Base-by-base conservation (phyloP, 1,140 invertebrate species). In the Alviniconcha marisindica region DNA sequence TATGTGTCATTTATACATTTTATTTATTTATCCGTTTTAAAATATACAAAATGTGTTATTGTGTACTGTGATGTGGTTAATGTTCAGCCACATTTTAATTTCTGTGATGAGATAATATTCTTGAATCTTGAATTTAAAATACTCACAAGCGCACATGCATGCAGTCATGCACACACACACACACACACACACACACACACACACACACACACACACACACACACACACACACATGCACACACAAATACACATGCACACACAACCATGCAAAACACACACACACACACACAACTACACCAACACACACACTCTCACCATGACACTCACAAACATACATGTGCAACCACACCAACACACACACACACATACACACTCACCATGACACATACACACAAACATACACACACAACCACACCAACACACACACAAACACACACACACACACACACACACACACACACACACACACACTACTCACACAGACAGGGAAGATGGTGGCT, bases 401-500 rank as follows among this genome's bases (percentile, higher is more conserved):
- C 21, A 60, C 12, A 60, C 54, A 18, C 21, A 18, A 60, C 54
- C 54, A 60, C 21, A 24, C 21, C 5, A 18, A 60, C 12, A 60
- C 21, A 5, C 21, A 60, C 2, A 2, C 28, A n/a, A n/a, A 21
- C 21, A 18, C 54, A 18, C 21, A 60, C 7, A n/a, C 7, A 0
- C 56, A 24, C 14, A 7, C 21, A 51, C 7, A 60, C 21, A n/a
- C 28, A 5, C 21, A 60, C 21, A n/a, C 28, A 14, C 14, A 5
- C 21, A 0, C 21, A 0, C 21, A 24, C 7, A n/a, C 7, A 33
- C 40, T n/a, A 84, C 93, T 92, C 90, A 96, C 96, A 95, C 97
- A 97, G 38, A 99, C 98, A 92, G 98, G 97, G 93, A 98, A 99
- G 87, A 99, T 97, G 10, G 97, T 98, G 4, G 97, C 97, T 86